Conservation (phyloP, 2,113 vertebrate genomes). For the Carlito syrichta region DNA sequence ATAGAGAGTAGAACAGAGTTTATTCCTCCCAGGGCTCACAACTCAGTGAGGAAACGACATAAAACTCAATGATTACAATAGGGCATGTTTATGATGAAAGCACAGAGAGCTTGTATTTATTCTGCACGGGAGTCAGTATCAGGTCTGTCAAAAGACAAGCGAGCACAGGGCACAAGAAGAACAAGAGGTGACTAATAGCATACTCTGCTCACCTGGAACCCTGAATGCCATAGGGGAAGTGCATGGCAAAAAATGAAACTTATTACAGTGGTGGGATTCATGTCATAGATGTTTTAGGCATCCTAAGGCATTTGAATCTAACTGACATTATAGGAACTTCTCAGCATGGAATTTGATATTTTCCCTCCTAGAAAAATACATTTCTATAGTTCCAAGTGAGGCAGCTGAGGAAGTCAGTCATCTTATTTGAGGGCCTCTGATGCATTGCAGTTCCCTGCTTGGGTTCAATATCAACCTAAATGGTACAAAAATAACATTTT, state of each 20-base stretch:
- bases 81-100: background rate
- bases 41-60: background rate
- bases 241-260: background rate
- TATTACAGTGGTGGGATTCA: background rate
- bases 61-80: background rate
- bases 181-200: background rate
- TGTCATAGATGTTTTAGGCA: background rate
- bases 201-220: background rate
- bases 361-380: background rate
- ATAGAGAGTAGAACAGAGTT: background rate
- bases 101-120: background rate
- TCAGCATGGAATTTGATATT: background rate
- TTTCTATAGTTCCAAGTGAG: background rate
- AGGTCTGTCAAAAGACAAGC: background rate
- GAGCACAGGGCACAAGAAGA: background rate
- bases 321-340: background rate
- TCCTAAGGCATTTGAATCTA: background rate
- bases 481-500: background rate
- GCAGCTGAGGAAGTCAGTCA: background rate
- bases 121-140: background rate
- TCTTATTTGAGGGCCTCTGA: background rate
- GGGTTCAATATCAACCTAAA: background rate
- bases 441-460: background rate
- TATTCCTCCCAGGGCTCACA: background rate
- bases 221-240: background rate